Base-by-base conservation (phyloP, 2,113 vertebrate genomes). In the Nyctereutes procyonoides region DNA sequence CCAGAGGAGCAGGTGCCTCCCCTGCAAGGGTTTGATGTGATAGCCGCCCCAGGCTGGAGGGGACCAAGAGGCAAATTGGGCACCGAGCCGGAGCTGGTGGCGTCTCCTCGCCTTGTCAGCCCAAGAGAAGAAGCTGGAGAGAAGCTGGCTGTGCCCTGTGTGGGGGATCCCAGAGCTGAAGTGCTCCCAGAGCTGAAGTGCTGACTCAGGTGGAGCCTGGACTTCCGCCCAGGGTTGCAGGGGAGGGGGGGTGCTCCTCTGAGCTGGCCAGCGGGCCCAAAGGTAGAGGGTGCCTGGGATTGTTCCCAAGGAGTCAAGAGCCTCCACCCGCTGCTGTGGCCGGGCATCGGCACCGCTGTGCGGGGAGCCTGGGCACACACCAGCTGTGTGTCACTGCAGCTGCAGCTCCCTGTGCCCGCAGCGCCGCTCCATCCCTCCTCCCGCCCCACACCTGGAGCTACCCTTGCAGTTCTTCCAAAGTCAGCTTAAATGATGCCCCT, bases 1-100 rank as follows among this genome's bases (percentile, higher is more conserved):
- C 62, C 53, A 0, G 0, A 1, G 8, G 62, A 53, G 17, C 28
- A 20, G 58, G 26, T 73, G 12, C n/a, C 28, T 8, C 0, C 8
- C 20, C 14, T 73, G 4, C 2, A 8, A 92, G 53, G 38, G 2
- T 79, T 86, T 90, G 62, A 35, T 88, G 35, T n/a, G 51, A 53
- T 43, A 63, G 8, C n/a, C 35, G 53, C 93, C 60, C n/a, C 15
- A 20, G 51, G 43, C 55, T 92, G n/a, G 19, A 85, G 60, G 5
- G 30, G 22, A 56, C 55, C 2, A 4, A 53, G 79, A 95, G 17
- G 56, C 67, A 89, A 30, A 17, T 6, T 8, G 79, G 67, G 56
- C 56, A 15, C 4, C 3, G 3, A 53, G 38, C 26, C 8, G 2
- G 2, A 88, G 5, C 48, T 10, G 28, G 16, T 3, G 2, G 17